Base-by-base conservation (phyloP, 2,888 invertebrate species). In the Sipha maydis region DNA sequence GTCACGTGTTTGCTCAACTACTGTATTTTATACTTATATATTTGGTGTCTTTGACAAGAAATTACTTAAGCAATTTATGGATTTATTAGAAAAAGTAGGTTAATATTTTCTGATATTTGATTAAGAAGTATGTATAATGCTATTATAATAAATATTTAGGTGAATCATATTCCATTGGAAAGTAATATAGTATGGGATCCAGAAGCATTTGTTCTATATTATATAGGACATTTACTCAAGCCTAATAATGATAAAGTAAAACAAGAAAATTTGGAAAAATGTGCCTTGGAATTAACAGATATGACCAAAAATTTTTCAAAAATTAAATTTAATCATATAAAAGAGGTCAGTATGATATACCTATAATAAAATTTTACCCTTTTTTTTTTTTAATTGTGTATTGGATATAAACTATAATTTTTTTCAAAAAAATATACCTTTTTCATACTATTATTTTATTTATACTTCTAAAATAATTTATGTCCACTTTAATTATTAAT, bases 1-100 rank as follows among this genome's bases (percentile, higher is more conserved):
- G 93, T 94, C 93, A 54, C 95, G 95, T 91, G 92, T 95, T 0
- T 96, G 96, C 92, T 93, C 94, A 5, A 93, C 96, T 21, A 94
- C 95, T 91, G 95, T 95, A 2, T 92, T 96, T 38, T 93, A 94
- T 89, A 93, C 94, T 89, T 94, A 95, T 91, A 92, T 96, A 84
- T 97, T 97, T 92, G 95, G 97, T 79, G 93, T 94, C 90, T 93
- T 94, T 90, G 97, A 97, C 92, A 96, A 95, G 91, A 97, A 96
- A 92, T 92, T 95, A 77, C 94, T 96, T 85, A 95, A 95, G 92
- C 93, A 94, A 84, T 91, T 97, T 54, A 93, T 95, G 90, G 97
- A 98, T 90, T 92, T 95, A 8, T 95, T 97, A 92, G 94, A 94
- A 91, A 97, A 96, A 83, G 91, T 91, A 73, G 25, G 25, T 28